These are phyloP conservation scores for Ernsta delagoae DNA, from an alignment of 2,888 invertebrate genomes.

Conservation along the genomic window DNA sequence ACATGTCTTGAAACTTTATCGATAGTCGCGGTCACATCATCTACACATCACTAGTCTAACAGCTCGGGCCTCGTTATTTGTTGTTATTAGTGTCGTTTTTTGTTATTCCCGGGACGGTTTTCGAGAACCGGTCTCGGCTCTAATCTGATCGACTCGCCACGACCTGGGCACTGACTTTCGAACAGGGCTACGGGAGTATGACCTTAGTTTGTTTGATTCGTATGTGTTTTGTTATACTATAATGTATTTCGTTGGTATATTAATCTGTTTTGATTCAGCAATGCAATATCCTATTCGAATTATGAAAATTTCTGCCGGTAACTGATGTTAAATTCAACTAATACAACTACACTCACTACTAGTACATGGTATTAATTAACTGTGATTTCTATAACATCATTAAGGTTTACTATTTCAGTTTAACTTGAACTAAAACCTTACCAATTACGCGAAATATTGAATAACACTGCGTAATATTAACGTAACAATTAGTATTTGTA, in stretches of 20 bases:
- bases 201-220: conserved; percentile 15
- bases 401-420: too few relatives aligned
- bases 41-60: conserved; percentile 53
- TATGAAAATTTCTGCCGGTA: too few relatives aligned
- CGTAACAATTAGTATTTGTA: background rate
- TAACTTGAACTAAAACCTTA: too few relatives aligned
- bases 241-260: too few relatives aligned
- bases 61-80: conserved; percentile 78
- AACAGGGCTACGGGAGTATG: conserved; percentile 32
- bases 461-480: background rate
- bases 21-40: background rate
- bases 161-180: conserved; percentile 59
- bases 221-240: too few relatives aligned
- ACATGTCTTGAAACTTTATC: background rate
- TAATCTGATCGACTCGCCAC: conserved; percentile 82
- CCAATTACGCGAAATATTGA: too few relatives aligned
- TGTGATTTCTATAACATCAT: too few relatives aligned
- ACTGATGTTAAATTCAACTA: too few relatives aligned
- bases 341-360: too few relatives aligned
- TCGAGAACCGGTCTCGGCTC: conserved; percentile 74
- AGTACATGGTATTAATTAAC: too few relatives aligned
- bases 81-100: conserved; percentile 82
- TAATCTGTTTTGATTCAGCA: too few relatives aligned
- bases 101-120: conserved; percentile 64
- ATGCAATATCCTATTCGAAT: too few relatives aligned